A percentile compares a stretch with the other conserved stretches of the same genome.
Evolutionary conservation across 1,140 invertebrate genomes (phyloP).

Genomic region (Rhyacophila brunnea): DNA sequence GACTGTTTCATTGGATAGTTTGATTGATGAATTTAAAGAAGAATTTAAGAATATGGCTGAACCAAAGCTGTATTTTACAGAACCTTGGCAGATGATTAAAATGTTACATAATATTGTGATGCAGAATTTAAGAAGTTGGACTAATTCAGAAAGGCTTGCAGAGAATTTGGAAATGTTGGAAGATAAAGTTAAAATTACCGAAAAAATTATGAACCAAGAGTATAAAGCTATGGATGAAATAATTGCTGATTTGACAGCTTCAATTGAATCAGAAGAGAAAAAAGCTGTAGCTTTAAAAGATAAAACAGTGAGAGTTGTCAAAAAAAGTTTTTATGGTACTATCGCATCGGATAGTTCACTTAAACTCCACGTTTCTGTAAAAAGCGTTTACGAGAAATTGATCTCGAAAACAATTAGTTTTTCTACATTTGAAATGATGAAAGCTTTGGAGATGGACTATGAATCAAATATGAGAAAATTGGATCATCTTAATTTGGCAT

Average conservation of each 20-base stretch:
- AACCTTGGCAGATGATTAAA: constrained; percentile 55
- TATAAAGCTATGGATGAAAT: constrained; percentile 39
- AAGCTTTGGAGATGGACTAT: constrained; percentile 60
- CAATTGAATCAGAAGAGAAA: constrained; percentile 41
- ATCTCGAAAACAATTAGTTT: constrained; percentile 57
- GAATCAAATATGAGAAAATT: constrained; percentile 57
- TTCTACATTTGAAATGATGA: constrained; percentile 58
- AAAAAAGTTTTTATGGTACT: constrained; percentile 49
- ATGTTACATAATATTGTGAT: constrained; percentile 60
- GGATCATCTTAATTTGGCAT: constrained; percentile 58
- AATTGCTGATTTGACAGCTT: constrained; percentile 38
- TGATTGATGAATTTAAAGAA: constrained; percentile 47
- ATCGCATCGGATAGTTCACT: constrained; percentile 59
- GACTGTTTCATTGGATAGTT: constrained; percentile 36
- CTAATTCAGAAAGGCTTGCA: constrained; percentile 62
- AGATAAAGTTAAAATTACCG: constrained; percentile 45
- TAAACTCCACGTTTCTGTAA: constrained; percentile 60
- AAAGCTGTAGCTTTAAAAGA: constrained; percentile 46
- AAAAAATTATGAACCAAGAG: constrained; percentile 43
- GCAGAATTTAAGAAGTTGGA: constrained; percentile 64
- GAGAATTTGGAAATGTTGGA: constrained; percentile 54
- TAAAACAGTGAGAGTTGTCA: constrained; percentile 47
- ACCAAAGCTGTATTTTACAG: constrained; percentile 58
- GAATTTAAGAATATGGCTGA: constrained; percentile 46
- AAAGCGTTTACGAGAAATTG: constrained; percentile 64